These are phyloP conservation scores for Hylia prasina DNA, from an alignment of 2,113 vertebrate genomes.

Conservation along the genomic window DNA sequence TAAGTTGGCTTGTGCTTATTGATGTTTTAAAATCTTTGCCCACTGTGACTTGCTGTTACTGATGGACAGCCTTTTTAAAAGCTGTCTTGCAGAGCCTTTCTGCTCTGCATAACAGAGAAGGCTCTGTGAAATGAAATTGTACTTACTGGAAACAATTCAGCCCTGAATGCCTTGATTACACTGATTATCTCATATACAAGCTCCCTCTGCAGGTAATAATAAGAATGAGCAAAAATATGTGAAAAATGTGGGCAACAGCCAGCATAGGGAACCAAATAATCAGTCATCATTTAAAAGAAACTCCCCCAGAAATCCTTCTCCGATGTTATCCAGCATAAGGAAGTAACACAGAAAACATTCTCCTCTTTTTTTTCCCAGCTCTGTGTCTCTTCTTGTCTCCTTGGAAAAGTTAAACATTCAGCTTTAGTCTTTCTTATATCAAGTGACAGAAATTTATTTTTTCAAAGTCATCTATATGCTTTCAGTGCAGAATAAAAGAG, in stretches of 20 bases:
- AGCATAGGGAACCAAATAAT: neutral
- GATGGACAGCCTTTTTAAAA: neutral
- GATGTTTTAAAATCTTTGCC: neutral
- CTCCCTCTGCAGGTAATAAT: constrained; percentile 79
- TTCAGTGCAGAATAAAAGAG: neutral
- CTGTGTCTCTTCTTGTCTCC: neutral
- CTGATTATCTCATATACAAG: constrained; percentile 75
- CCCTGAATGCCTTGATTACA: constrained; percentile 62
- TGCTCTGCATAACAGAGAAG: neutral
- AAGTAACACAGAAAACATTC: neutral
- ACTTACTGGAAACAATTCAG: constrained; percentile 59
- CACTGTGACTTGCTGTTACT: neutral
- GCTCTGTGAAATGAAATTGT: constrained; percentile 18
- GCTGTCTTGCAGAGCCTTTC: constrained; percentile 12
- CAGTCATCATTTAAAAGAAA: constrained; percentile 9
- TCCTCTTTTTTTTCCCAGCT: neutral
- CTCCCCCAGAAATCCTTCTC: neutral
- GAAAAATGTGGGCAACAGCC: constrained; percentile 34
- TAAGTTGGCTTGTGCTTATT: neutral
- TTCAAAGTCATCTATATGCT: neutral
- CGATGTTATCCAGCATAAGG: neutral
- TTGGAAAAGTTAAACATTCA: neutral
- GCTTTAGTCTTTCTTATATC: neutral
- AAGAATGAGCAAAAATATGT: constrained; percentile 69
- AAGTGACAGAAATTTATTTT: neutral